phyloP scores from a whole-genome alignment of 2,113 vertebrate genomes.

The Tyto alba region DNA sequence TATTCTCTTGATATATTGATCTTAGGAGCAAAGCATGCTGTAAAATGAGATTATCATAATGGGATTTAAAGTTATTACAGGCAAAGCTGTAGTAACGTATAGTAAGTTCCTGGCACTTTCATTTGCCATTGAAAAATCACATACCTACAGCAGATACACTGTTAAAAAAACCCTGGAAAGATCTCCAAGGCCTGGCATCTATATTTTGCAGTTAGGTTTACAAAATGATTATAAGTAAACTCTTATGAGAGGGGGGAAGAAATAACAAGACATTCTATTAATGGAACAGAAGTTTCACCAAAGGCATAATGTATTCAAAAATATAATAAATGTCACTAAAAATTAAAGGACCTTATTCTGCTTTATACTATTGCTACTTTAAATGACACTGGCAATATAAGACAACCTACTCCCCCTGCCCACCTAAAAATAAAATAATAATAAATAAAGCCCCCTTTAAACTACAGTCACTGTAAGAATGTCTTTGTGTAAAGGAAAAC shows the following conservation, averaged over 20 bases:
- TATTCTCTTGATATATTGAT: conserved; percentile 2
- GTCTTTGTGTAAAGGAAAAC: background rate
- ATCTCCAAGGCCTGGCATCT: background rate
- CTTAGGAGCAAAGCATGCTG: background rate
- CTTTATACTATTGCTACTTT: background rate
- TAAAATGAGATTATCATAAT: conserved; percentile 38
- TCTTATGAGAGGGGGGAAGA: background rate
- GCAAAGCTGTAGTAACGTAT: background rate
- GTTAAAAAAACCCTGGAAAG: background rate
- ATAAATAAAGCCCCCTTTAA: conserved; percentile 2
- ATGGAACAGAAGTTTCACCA: background rate
- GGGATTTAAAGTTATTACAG: conserved; percentile 45
- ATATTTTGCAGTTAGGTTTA: background rate
- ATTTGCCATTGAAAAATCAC: conserved; percentile 40
- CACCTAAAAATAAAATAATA: background rate
- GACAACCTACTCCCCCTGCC: background rate
- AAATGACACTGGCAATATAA: conserved; percentile 13
- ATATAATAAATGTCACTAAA: conserved; percentile 12
- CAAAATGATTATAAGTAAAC: background rate
- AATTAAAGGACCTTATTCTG: conserved; percentile 10
- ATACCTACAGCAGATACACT: background rate
- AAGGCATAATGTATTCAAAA: background rate
- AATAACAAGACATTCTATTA: background rate
- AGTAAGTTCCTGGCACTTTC: conserved; percentile 9
- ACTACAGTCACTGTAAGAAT: background rate